Conservation (phyloP, 2,113 vertebrate genomes). For the Prunella fulvescens region DNA sequence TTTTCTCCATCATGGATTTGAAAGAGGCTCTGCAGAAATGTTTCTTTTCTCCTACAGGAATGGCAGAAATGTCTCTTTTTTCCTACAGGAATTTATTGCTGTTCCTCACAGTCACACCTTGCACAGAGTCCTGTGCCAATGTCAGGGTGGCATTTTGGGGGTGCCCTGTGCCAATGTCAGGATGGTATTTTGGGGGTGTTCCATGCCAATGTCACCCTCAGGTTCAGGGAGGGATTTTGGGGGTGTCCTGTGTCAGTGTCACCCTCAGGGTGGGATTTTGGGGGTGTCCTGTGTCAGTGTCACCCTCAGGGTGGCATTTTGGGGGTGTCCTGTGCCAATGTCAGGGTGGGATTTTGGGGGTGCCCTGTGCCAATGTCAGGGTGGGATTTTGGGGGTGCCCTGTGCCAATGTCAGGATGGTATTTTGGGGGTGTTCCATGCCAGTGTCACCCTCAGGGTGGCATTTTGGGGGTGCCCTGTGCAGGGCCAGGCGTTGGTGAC, state of each 20-base stretch:
- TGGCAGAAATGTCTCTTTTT: neutral
- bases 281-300: neutral
- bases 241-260: neutral
- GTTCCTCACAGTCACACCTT: accelerated
- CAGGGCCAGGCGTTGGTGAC: neutral
- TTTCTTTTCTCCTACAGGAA: neutral
- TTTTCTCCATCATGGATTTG: accelerated
- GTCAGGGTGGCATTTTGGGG: neutral
- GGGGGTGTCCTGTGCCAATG: accelerated
- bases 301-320: neutral
- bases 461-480: neutral
- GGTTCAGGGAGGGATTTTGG: neutral
- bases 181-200: neutral
- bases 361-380: neutral
- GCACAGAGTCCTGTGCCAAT: accelerated
- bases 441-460: neutral
- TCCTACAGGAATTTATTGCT: accelerated
- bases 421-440: neutral
- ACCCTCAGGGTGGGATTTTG: too few relatives aligned
- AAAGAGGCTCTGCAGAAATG: neutral
- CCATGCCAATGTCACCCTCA: neutral
- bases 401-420: neutral
- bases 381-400: neutral
- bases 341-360: too few relatives aligned
- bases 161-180: neutral